A percentile compares a stretch with the other conserved stretches of the same genome.
These are phyloP conservation scores for Drosophila leonis DNA, from an alignment of 2,888 invertebrate genomes.

Conservation along the genomic window DNA sequence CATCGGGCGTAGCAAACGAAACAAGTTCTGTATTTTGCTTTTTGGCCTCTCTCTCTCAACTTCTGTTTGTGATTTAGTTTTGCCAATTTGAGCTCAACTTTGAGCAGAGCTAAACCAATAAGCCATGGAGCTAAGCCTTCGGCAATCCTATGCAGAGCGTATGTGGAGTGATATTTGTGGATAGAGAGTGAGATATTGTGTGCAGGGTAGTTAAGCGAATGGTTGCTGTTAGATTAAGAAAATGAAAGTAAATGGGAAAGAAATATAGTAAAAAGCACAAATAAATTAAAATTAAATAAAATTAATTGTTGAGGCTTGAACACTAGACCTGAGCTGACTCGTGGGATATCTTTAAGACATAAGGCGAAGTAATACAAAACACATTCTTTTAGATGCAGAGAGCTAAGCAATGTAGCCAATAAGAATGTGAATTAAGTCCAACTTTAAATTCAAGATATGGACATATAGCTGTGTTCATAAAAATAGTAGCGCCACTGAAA, in stretches of 20 bases:
- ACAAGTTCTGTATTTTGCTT: constrained; percentile 19
- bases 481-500: too few species aligned
- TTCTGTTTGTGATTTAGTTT: constrained; percentile 63
- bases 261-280: background rate
- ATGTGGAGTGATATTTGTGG: constrained; percentile 11
- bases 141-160: constrained; percentile 13
- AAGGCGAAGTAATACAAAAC: too few species aligned
- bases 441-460: too few species aligned
- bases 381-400: too few species aligned
- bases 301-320: too few species aligned
- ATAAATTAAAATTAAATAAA: background rate
- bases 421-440: too few species aligned
- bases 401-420: too few species aligned
- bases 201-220: background rate
- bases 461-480: too few species aligned
- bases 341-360: too few species aligned
- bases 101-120: constrained; percentile 36
- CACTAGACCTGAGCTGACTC: too few species aligned
- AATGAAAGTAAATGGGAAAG: background rate
- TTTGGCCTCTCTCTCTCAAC: constrained; percentile 37
- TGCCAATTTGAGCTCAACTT: constrained; percentile 40
- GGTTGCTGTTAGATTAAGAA: background rate
- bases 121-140: constrained; percentile 10
- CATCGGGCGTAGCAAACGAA: constrained; percentile 37
- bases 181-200: background rate